phyloP scores from a whole-genome alignment of 2,888 invertebrate species.

The Resseliella maxima region DNA sequence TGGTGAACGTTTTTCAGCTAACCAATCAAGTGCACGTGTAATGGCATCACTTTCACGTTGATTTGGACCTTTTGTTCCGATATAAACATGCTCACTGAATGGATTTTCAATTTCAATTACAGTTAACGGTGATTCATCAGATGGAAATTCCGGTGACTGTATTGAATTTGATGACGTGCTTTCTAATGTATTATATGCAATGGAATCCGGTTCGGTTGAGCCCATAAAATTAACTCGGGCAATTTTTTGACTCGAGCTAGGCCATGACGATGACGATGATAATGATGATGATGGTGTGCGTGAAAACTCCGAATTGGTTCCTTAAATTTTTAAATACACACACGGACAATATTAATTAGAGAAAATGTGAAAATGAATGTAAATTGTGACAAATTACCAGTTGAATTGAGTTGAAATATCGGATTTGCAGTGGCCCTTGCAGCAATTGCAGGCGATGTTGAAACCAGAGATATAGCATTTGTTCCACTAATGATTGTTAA shows the following conservation, averaged over 20 bases:
- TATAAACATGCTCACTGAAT: slow-evolving; percentile 41
- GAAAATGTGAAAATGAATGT: not conserved
- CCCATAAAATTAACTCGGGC: slow-evolving; percentile 16
- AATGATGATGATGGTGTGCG: too few species aligned
- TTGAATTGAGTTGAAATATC: not conserved
- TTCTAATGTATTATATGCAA: slow-evolving; percentile 19
- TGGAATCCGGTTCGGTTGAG: slow-evolving; percentile 26
- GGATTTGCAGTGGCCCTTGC: not conserved
- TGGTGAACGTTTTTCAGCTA: slow-evolving; percentile 77
- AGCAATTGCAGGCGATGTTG: not conserved
- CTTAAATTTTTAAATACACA: not conserved
- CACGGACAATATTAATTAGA: not conserved
- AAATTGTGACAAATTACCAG: slow-evolving; percentile 22
- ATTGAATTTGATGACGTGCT: slow-evolving; percentile 18
- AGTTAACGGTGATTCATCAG: slow-evolving; percentile 22
- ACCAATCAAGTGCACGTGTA: slow-evolving; percentile 75
- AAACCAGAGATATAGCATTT: not conserved
- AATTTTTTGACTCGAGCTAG: not conserved
- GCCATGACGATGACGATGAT: too few species aligned
- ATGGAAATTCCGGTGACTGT: not conserved
- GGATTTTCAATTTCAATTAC: slow-evolving; percentile 51
- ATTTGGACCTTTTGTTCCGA: slow-evolving; percentile 66
- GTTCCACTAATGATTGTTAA: not conserved
- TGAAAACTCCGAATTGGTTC: not conserved
- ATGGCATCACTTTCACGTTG: slow-evolving; percentile 67